Conservation (phyloP, 2,888 invertebrate genomes). For the Odontothrips loti region DNA sequence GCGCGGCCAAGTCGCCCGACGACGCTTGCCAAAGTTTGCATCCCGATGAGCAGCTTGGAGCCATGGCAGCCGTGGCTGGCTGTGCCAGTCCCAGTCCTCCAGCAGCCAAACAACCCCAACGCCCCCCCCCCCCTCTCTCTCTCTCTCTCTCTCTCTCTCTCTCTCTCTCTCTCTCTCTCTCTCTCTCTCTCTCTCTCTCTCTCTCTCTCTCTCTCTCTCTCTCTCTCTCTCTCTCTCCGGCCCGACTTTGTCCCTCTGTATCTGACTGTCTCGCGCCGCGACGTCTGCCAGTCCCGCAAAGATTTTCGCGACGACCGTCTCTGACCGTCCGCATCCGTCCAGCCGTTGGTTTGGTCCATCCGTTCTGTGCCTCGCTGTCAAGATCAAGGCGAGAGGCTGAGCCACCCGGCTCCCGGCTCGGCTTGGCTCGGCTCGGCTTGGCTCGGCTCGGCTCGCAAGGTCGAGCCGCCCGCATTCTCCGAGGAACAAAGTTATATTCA, state of each 20-base stretch:
- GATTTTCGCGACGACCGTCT: too few species aligned
- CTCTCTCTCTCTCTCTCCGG: background rate
- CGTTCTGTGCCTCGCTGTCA: too few species aligned
- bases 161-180: background rate
- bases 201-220: background rate
- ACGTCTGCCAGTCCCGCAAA: background rate
- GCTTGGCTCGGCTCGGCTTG: too few species aligned
- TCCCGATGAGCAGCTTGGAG: slow-evolving; percentile 5
- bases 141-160: too few species aligned
- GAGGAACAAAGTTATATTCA: too few species aligned
- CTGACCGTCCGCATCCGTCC: too few species aligned
- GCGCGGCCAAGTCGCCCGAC: background rate
- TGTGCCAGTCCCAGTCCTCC: background rate
- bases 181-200: background rate
- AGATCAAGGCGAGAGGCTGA: too few species aligned
- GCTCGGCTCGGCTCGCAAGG: too few species aligned
- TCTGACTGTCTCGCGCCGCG: background rate
- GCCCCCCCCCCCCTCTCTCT: too few species aligned
- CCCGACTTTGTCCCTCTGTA: background rate
- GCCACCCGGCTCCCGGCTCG: too few species aligned
- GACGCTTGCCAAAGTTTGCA: slow-evolving; percentile 15
- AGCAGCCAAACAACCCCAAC: background rate
- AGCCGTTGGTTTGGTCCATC: too few species aligned
- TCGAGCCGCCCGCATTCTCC: too few species aligned
- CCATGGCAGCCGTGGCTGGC: background rate